Conservation (phyloP, 2,113 vertebrate species). For the Merops nubicus region DNA sequence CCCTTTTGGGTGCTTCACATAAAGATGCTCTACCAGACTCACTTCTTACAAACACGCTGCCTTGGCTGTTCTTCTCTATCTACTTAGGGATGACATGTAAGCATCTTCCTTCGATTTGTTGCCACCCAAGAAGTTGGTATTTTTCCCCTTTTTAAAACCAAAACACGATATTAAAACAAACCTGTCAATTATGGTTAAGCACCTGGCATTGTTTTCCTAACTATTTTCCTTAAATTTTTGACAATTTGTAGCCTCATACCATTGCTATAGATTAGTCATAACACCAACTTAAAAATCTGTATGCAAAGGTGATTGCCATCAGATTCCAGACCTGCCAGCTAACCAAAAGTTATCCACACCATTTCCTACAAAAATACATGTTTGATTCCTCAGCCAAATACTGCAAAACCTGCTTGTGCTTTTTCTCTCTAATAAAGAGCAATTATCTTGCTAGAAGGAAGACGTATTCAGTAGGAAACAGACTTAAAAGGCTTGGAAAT, state of each 20-base stretch:
- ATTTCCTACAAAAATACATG: neutral
- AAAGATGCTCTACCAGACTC: neutral
- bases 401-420: neutral
- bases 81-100: neutral
- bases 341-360: neutral
- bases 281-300: neutral
- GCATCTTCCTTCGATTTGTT: neutral
- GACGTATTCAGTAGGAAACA: neutral
- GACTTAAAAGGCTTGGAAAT: neutral
- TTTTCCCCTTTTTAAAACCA: neutral
- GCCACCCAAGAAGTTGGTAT: fast-evolving
- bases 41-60: neutral
- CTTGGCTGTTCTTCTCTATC: neutral
- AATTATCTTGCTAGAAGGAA: neutral
- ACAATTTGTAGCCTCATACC: neutral
- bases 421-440: neutral
- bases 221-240: neutral
- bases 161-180: neutral
- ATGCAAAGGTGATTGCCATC: neutral
- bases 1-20: neutral
- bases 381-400: neutral
- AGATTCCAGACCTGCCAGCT: neutral
- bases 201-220: neutral
- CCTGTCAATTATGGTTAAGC: neutral
- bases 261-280: neutral